These are phyloP conservation scores for Caenorhabditis brenneri DNA, from an alignment of 1,140 invertebrate species.

Conservation along the genomic window DNA sequence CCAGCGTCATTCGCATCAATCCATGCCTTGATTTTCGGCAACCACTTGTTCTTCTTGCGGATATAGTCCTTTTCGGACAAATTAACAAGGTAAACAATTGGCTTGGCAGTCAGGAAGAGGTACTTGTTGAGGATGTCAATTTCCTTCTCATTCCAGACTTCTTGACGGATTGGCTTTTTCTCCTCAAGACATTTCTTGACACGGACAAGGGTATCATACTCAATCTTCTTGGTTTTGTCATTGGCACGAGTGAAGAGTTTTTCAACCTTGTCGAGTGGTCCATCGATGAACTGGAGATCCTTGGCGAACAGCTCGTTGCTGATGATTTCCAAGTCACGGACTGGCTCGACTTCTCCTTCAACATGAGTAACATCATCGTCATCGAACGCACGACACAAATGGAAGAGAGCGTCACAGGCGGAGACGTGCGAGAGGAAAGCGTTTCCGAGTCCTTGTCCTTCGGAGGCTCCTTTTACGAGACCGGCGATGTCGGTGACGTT, in stretches of 20 bases:
- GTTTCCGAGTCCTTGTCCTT: conserved; percentile 97
- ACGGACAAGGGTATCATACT: conserved; percentile 82
- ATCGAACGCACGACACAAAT: conserved; percentile 95
- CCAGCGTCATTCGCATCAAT: conserved; percentile 95
- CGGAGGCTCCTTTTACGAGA: conserved; percentile 88
- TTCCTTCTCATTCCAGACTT: conserved; percentile 89
- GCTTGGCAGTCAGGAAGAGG: conserved; percentile 96
- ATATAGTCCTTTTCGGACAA: conserved; percentile 97
- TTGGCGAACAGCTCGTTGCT: conserved; percentile 91
- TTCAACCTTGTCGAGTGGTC: conserved; percentile 85
- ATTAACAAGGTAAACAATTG: conserved; percentile 95
- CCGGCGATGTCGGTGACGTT: conserved; percentile 98
- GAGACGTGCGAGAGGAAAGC: conserved; percentile 97
- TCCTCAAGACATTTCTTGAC: conserved; percentile 86
- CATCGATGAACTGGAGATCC: conserved; percentile 82
- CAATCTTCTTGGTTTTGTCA: conserved; percentile 89
- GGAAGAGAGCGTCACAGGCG: conserved; percentile 98
- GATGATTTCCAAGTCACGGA: conserved; percentile 94
- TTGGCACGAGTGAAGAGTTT: conserved; percentile 84
- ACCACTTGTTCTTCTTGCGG: conserved; percentile 81
- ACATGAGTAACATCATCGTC: conserved; percentile 97
- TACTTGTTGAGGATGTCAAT: conserved; percentile 94
- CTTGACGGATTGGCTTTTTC: conserved; percentile 89
- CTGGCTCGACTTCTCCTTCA: conserved; percentile 88
- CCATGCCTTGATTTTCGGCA: conserved; percentile 96